Evolutionary conservation across 2,113 vertebrate genomes (phyloP).

Genomic region (Ictalurus furcatus): DNA sequence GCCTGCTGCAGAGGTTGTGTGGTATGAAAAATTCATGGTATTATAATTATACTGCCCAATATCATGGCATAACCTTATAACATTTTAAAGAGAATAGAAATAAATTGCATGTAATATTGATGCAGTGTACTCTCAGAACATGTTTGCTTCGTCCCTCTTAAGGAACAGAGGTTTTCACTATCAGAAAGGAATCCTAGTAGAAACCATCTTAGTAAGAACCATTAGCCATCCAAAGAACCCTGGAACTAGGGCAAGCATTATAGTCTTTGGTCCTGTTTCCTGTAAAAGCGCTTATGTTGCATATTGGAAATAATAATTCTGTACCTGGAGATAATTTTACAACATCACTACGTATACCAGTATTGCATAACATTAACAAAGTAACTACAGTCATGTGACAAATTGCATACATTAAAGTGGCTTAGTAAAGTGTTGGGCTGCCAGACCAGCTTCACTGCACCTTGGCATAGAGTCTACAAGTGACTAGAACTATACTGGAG

Average conservation of each 20-base stretch:
- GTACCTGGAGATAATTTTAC: neutral
- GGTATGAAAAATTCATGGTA: constrained; percentile 7
- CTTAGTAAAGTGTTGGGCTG: neutral
- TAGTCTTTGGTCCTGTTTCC: neutral
- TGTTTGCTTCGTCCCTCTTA: neutral
- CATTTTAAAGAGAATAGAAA: neutral
- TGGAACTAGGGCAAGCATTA: neutral
- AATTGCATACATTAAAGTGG: neutral
- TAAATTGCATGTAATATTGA: neutral
- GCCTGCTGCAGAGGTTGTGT: neutral
- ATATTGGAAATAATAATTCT: neutral
- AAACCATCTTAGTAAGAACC: neutral
- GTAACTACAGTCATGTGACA: neutral
- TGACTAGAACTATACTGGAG: neutral
- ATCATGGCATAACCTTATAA: neutral
- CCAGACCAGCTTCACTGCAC: too few relatives aligned
- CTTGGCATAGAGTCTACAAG: neutral
- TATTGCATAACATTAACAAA: neutral
- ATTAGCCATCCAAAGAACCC: neutral
- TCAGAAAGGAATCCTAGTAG: neutral
- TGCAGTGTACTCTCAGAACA: neutral
- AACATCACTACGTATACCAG: neutral
- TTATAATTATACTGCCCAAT: constrained; percentile 1
- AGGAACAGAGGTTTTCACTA: neutral
- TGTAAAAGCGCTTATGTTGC: neutral